These are phyloP conservation scores for Penaeus monodon DNA, from an alignment of 2,888 invertebrate species.

Conservation along the genomic window DNA sequence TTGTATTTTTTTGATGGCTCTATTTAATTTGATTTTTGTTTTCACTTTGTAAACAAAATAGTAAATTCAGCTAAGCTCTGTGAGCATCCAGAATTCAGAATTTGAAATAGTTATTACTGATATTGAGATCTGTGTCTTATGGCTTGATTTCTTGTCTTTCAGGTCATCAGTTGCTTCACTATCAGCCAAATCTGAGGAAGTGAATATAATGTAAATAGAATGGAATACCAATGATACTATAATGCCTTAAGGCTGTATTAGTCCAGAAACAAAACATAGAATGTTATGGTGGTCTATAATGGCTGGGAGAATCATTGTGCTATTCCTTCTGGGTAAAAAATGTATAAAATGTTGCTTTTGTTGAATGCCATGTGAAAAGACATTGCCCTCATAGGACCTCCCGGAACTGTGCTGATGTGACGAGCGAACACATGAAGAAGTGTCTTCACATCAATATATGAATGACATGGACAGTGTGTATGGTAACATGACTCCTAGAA, in stretches of 20 bases:
- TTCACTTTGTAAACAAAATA: not conserved
- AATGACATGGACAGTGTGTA: too few relatives aligned
- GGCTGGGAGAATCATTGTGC: too few relatives aligned
- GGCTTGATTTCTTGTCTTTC: constrained; percentile 10
- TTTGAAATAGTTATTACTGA: not conserved
- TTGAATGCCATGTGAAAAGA: too few relatives aligned
- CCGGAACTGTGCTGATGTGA: too few relatives aligned
- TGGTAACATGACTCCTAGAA: too few relatives aligned
- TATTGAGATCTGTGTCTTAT: not conserved
- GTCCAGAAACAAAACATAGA: too few relatives aligned
- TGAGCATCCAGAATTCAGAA: not conserved
- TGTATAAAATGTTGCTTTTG: too few relatives aligned
- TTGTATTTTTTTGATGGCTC: not conserved
- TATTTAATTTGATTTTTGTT: not conserved
- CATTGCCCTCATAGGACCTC: too few relatives aligned
- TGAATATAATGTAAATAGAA: constrained; percentile 50
- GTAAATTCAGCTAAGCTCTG: not conserved
- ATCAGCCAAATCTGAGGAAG: constrained; percentile 62
- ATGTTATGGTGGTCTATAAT: too few relatives aligned
- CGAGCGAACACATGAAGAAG: too few relatives aligned
- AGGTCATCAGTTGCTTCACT: constrained; percentile 64
- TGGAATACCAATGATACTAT: constrained; percentile 10
- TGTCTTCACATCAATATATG: too few relatives aligned
- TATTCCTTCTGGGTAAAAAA: too few relatives aligned
- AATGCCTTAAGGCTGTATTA: not conserved